Percentiles rank a stretch among this genome's conserved stretches.
Evolutionary conservation across 2,113 vertebrate species (phyloP).

Genomic region (Hemibagrus wyckioides): DNA sequence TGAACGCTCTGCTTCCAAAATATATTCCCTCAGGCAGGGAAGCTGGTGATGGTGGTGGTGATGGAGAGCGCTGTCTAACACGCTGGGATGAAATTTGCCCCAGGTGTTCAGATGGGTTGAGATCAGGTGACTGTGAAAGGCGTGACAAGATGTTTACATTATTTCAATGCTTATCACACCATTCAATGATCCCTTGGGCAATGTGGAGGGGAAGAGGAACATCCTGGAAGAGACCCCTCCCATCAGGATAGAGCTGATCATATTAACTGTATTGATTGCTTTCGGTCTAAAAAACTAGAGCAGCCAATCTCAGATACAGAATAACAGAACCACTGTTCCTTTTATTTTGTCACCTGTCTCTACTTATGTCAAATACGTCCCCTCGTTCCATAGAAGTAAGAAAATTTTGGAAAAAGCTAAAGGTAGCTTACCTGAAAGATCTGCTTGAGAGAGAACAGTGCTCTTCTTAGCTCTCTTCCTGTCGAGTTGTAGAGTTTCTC

Average conservation of each 20-base stretch:
- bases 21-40: neutral
- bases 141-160: neutral
- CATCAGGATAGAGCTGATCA: neutral
- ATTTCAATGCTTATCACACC: neutral
- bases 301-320: neutral
- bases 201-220: neutral
- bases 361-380: neutral
- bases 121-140: neutral
- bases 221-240: neutral
- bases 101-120: neutral
- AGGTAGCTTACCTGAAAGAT: constrained; percentile 92
- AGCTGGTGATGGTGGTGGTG: neutral
- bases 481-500: constrained; percentile 95
- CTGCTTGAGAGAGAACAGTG: constrained; percentile 97
- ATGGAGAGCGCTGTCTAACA: neutral
- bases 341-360: neutral
- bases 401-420: constrained; percentile 1
- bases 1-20: neutral
- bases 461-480: constrained; percentile 91
- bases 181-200: neutral
- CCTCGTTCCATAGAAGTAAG: neutral
- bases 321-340: neutral
- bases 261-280: neutral
- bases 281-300: neutral
- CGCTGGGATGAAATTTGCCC: neutral